Base-by-base conservation (phyloP, 2,888 invertebrate genomes). In the Nomada ferruginata region DNA sequence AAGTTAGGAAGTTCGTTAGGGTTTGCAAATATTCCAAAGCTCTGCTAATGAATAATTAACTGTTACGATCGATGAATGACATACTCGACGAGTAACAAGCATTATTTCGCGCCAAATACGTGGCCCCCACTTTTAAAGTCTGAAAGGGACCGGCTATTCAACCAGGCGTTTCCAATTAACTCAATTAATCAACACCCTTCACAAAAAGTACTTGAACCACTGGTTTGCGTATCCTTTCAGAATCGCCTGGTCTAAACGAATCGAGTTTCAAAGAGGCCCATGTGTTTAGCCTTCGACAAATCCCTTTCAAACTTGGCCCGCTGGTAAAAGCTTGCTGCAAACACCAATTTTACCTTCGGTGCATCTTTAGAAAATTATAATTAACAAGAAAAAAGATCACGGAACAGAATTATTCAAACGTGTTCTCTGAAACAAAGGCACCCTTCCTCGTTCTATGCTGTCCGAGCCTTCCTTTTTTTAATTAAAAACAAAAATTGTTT, bases 181-280 rank as follows among this genome's bases (percentile, higher is more conserved):
- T 79, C 80, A 71, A 80, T 79, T 80, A 80, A 80, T 78, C 80
- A 72, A 80, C 79, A 72, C 79, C 66, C 79, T 60, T 36, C 18
- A 63, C 71, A 63, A 80, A 78, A 55, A 52, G 61, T 55, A 61
- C 80, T 80, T 61, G 53, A 80, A 66, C 53, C 29, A 15, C 36
- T 15, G 50, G 53, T 71, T 78, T 66, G 71, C 65, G 66, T 66
- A 50, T 71, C 79, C 80, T 68, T 80, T 78, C 61, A 63, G 61
- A 72, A 72, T 66, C 42, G 79, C 50, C 55, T 55, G 47, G 36
- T 42, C 66, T 36, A 61, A 65, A 50, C 53, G 65, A 61, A 61
- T 55, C 50, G 60, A 47, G 65, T 20, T 66, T 50, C 61, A 60
- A 77, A 76, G 64, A 29, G 65, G 53, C 36, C 11, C 64, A 26